Percentiles rank a stretch among this genome's conserved stretches.
These are phyloP conservation scores for Silvanus unidentatus DNA, from an alignment of 2,888 invertebrate species.

Conservation along the genomic window DNA sequence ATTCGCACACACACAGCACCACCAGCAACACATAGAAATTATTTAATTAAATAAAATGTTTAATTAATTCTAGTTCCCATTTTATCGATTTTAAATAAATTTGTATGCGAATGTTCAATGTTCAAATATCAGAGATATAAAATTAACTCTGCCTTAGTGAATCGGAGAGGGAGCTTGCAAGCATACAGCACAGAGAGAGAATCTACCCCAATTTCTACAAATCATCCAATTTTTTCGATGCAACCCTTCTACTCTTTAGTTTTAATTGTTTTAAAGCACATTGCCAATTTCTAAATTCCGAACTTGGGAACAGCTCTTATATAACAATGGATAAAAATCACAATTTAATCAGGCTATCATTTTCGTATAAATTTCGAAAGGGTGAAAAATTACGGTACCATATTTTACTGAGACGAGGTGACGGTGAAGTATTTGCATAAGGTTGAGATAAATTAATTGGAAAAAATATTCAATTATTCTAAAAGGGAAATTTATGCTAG, in stretches of 20 bases:
- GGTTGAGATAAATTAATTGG: too few species aligned
- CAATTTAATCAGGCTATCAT: too few species aligned
- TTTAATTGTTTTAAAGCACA: slow-evolving; percentile 44
- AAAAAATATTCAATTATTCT: too few species aligned
- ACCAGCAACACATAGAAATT: too few species aligned
- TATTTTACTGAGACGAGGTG: too few species aligned
- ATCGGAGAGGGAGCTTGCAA: slow-evolving; percentile 14
- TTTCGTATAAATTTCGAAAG: too few species aligned
- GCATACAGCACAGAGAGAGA: slow-evolving; percentile 17
- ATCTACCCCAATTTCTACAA: slow-evolving; percentile 40
- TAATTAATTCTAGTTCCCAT: slow-evolving; percentile 23
- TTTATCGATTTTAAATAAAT: slow-evolving; percentile 26
- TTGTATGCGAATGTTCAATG: slow-evolving; percentile 24
- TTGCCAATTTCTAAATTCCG: slow-evolving; percentile 39
- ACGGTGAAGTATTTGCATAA: too few species aligned
- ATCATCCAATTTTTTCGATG: slow-evolving; percentile 40
- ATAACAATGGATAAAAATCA: neutral
- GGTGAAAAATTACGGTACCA: too few species aligned
- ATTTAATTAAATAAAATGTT: slow-evolving; percentile 8
- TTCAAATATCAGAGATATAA: slow-evolving; percentile 27
- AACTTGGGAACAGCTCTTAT: slow-evolving; percentile 11
- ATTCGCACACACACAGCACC: too few species aligned
- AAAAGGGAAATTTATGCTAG: too few species aligned
- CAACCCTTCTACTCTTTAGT: slow-evolving; percentile 38
- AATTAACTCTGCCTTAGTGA: slow-evolving; percentile 26